Percentiles rank a stretch among this genome's conserved stretches.
These are phyloP conservation scores for Bradypodion pumilum DNA, from an alignment of 2,797 vertebrate genomes.

Conservation along the genomic window DNA sequence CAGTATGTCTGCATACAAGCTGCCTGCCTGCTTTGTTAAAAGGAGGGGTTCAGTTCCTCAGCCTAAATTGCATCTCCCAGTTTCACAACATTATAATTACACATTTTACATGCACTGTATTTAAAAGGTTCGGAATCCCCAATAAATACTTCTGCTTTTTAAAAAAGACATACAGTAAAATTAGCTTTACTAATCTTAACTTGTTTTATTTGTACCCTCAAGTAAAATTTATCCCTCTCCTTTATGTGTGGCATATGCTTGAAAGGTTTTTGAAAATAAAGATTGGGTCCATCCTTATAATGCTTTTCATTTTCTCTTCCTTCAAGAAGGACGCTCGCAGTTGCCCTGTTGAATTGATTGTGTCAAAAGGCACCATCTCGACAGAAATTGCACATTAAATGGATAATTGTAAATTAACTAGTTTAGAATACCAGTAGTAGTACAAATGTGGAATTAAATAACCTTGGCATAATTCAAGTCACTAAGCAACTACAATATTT, in stretches of 20 bases:
- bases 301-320: not conserved
- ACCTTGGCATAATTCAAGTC: not conserved
- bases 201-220: conserved; percentile 63
- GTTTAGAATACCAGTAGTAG: not conserved
- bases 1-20: not conserved
- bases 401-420: not conserved
- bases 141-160: conserved; percentile 63
- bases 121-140: conserved; percentile 59
- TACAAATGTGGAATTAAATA: not conserved
- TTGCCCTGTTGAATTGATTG: not conserved
- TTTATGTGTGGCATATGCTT: conserved; percentile 40
- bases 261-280: not conserved
- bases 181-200: conserved; percentile 67
- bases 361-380: not conserved
- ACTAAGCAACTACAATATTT: not conserved
- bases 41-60: conserved; percentile 45
- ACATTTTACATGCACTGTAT: conserved; percentile 57
- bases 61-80: conserved; percentile 67
- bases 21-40: not conserved
- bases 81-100: conserved; percentile 70
- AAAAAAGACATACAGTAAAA: conserved; percentile 58
- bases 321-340: not conserved
- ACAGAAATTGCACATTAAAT: not conserved
- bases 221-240: conserved; percentile 38
- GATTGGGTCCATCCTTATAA: not conserved